Percentiles rank a stretch among this genome's conserved stretches.
Evolutionary conservation across 2,888 invertebrate species (phyloP).

Genomic region (Craniophora ligustri): DNA sequence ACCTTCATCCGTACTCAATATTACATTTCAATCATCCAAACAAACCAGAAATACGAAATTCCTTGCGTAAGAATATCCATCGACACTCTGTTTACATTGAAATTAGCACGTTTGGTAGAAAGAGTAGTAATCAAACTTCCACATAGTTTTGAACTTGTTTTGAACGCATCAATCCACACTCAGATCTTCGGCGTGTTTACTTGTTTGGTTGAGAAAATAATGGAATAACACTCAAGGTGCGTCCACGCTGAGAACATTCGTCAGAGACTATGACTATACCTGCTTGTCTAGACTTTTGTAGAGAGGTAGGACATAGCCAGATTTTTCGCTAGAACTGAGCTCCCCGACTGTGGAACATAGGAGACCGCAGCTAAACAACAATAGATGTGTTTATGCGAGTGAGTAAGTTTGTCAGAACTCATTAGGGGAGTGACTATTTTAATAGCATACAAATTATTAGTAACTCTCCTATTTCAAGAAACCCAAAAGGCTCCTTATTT

Average conservation of each 20-base stretch:
- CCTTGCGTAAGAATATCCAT: conserved; percentile 19
- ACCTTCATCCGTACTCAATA: background rate
- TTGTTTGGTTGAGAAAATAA: conserved; percentile 36
- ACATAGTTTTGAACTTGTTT: conserved; percentile 36
- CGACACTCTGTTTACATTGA: conserved; percentile 24
- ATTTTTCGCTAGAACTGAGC: no score
- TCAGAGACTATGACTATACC: no score
- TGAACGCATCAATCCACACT: conserved; percentile 35
- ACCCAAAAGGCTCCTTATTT: no score
- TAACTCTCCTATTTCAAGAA: no score
- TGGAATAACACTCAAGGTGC: conserved; percentile 4
- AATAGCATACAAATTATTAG: no score
- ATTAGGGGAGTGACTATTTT: no score
- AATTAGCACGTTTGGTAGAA: conserved; percentile 30
- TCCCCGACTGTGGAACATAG: no score
- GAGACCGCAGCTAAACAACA: no score
- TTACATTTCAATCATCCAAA: conserved; percentile 1
- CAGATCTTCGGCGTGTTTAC: conserved; percentile 32
- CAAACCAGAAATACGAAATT: conserved; percentile 7
- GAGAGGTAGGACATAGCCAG: no score
- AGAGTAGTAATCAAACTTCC: conserved; percentile 27
- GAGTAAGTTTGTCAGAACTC: no score
- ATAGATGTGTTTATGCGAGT: no score
- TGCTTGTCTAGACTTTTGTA: no score
- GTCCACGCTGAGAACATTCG: background rate